Percentiles rank a stretch among this genome's conserved stretches.
These are phyloP conservation scores for Acleris emargana DNA, from an alignment of 2,888 invertebrate genomes.

Conservation along the genomic window DNA sequence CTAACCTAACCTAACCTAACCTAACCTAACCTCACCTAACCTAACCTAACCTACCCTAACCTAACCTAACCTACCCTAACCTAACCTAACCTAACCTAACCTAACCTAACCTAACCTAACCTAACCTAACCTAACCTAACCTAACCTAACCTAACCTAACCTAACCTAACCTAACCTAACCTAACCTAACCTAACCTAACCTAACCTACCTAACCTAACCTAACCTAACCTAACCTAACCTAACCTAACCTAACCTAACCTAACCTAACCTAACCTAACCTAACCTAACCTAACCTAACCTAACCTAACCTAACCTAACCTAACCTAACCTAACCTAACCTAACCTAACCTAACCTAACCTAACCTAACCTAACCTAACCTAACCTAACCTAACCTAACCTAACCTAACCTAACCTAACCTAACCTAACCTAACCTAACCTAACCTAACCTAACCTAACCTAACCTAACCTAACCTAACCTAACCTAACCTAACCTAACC, in stretches of 20 bases:
- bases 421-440: conserved; percentile 40
- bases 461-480: conserved; percentile 12
- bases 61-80: conserved; percentile 5
- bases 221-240: conserved; percentile 23
- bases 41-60: conserved; percentile 14
- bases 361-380: conserved; percentile 42
- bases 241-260: conserved; percentile 15
- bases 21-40: conserved; percentile 12
- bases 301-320: conserved; percentile 41
- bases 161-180: conserved; percentile 15
- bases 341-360: conserved; percentile 43
- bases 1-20: conserved; percentile 3
- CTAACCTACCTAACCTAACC: conserved; percentile 19
- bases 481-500: conserved; percentile 12
- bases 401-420: conserved; percentile 41
- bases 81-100: conserved; percentile 13
- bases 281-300: conserved; percentile 10
- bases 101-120: conserved; percentile 14
- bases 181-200: conserved; percentile 23
- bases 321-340: conserved; percentile 40
- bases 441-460: conserved; percentile 42
- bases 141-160: conserved; percentile 8
- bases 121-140: conserved; percentile 13
- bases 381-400: conserved; percentile 39
- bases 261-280: conserved; percentile 14